Conservation (phyloP, 2,797 vertebrate genomes). For the Alauda arvensis region DNA sequence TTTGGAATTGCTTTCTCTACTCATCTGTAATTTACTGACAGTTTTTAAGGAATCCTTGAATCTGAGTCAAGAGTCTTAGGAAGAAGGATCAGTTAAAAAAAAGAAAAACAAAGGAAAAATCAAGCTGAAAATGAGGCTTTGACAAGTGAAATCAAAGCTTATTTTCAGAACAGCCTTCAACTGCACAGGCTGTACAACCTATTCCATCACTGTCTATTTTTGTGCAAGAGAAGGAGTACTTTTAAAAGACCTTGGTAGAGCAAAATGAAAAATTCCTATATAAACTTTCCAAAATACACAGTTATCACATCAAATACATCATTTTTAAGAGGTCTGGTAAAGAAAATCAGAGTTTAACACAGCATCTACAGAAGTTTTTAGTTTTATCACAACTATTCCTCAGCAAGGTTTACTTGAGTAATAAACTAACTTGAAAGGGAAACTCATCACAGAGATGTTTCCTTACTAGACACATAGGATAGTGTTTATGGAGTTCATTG, state of each 20-base stretch:
- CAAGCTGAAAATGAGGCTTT: background rate
- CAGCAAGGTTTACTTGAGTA: background rate
- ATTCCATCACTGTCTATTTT: background rate
- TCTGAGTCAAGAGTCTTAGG: background rate
- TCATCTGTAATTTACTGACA: background rate
- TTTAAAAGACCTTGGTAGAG: background rate
- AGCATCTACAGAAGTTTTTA: background rate
- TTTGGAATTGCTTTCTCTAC: background rate
- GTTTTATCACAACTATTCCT: background rate
- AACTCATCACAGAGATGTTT: background rate
- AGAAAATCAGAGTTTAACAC: background rate
- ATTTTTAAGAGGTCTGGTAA: background rate
- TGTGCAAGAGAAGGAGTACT: background rate
- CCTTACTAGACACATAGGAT: background rate
- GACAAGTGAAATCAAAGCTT: constrained; percentile 22
- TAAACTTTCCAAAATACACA: background rate
- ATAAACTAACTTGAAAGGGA: background rate
- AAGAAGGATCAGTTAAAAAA: background rate
- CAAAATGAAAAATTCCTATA: background rate
- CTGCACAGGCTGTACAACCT: background rate
- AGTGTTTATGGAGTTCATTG: background rate
- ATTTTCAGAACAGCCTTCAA: constrained; percentile 14
- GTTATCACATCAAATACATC: background rate
- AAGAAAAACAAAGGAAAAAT: background rate
- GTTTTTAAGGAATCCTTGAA: background rate